Conservation (phyloP, 2,113 vertebrate genomes). For the Syrrhaptes paradoxus region DNA sequence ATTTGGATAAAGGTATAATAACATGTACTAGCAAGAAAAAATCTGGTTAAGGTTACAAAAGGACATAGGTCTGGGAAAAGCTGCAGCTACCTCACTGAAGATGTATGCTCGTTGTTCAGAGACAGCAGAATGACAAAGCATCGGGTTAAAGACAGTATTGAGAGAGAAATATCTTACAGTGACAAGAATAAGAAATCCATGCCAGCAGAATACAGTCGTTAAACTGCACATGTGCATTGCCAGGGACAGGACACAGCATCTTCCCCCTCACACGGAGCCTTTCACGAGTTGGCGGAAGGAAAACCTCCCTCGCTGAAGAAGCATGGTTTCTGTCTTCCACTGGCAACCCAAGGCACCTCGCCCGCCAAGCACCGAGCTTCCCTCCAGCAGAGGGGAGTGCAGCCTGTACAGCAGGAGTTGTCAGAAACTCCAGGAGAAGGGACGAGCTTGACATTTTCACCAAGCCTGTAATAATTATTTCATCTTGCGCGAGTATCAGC, state of each 20-base stretch:
- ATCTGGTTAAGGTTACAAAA: background rate
- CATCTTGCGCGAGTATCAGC: background rate
- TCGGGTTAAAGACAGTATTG: background rate
- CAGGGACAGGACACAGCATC: background rate
- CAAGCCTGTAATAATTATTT: background rate
- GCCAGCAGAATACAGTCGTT: background rate
- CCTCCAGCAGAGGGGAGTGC: slow-evolving; percentile 62
- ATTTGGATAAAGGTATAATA: background rate
- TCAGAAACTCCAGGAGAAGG: background rate
- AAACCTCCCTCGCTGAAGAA: background rate
- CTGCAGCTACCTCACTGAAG: background rate
- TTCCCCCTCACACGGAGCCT: background rate
- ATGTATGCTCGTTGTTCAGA: background rate
- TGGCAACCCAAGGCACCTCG: background rate
- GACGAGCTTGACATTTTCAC: background rate
- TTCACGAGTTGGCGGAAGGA: rapidly evolving
- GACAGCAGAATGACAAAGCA: slow-evolving; percentile 26
- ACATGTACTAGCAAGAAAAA: background rate
- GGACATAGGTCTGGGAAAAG: background rate
- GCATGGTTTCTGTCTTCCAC: background rate
- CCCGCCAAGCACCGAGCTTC: background rate
- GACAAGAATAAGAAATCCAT: background rate
- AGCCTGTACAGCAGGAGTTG: background rate
- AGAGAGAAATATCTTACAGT: background rate
- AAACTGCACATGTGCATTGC: rapidly evolving